Evolutionary conservation across 2,113 vertebrate species (phyloP).

Genomic region (Stomatorhinus ivindoensis): DNA sequence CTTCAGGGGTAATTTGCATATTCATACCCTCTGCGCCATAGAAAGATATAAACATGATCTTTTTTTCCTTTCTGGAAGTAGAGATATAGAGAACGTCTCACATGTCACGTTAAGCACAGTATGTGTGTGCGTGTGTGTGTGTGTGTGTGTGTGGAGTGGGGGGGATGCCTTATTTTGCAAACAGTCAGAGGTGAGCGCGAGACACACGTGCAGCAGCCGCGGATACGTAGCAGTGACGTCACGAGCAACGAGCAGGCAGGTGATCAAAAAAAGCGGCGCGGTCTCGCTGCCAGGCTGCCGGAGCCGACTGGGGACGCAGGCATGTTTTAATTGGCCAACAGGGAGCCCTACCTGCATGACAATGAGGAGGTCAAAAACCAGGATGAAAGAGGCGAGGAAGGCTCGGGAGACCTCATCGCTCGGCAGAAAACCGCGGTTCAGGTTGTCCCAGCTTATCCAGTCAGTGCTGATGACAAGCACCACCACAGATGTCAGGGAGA

Average conservation of each 20-base stretch:
- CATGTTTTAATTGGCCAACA: constrained; percentile 54
- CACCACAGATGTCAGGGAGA: constrained; percentile 88
- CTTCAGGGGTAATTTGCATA: constrained; percentile 48
- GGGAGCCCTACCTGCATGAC: constrained; percentile 87
- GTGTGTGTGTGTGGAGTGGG: neutral
- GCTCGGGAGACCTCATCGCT: constrained; percentile 96
- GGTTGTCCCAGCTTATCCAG: constrained; percentile 98
- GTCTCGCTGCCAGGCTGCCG: neutral
- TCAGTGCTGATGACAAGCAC: constrained; percentile 93
- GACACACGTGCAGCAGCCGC: neutral
- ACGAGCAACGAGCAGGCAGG: neutral
- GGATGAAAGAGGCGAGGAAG: constrained; percentile 94
- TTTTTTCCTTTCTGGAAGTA: constrained; percentile 4
- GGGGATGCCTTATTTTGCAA: neutral
- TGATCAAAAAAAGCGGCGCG: neutral
- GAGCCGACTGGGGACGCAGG: constrained; percentile 14
- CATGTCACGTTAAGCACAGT: neutral
- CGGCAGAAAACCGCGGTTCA: constrained; percentile 93
- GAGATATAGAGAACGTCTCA: neutral
- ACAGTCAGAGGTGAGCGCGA: neutral
- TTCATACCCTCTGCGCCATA: constrained; percentile 42
- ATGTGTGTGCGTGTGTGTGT: neutral
- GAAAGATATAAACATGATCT: constrained; percentile 47
- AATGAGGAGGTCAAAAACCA: constrained; percentile 99
- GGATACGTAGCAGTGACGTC: neutral